Evolutionary conservation across 1,140 invertebrate species (phyloP).

Genomic region (Cotesia chilonis): DNA sequence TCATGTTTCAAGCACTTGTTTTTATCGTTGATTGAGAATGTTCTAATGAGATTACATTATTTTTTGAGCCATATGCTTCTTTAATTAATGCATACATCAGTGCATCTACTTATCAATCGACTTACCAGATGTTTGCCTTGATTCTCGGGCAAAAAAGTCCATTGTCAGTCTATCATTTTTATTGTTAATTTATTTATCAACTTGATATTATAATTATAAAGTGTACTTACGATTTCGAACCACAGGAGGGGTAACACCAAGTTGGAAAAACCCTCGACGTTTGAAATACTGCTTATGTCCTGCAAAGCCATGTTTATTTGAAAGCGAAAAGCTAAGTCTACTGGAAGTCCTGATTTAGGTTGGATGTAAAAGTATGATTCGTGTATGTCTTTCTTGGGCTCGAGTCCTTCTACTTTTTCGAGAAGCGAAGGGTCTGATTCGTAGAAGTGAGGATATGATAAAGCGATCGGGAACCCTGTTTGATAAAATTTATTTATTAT

Average conservation of each 20-base stretch:
- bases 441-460: slow-evolving; percentile 91
- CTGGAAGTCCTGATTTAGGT: slow-evolving; percentile 79
- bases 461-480: slow-evolving; percentile 79
- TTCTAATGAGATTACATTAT: slow-evolving; percentile 18
- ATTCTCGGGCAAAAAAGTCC: not conserved
- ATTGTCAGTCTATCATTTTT: not conserved
- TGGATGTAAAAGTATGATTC: slow-evolving; percentile 77
- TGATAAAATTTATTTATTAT: no score
- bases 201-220: not conserved
- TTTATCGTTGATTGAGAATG: no score
- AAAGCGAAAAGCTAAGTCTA: slow-evolving; percentile 77
- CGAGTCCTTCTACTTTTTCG: slow-evolving; percentile 75
- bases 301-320: slow-evolving; percentile 86
- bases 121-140: no score
- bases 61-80: not conserved
- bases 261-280: slow-evolving; percentile 72
- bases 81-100: no score
- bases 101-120: no score
- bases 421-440: slow-evolving; percentile 74
- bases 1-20: no score
- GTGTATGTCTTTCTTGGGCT: slow-evolving; percentile 74
- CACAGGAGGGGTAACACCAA: slow-evolving; percentile 79
- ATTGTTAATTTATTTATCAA: slow-evolving; percentile 1
- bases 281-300: slow-evolving; percentile 71
- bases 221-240: slow-evolving; percentile 83